A percentile compares a stretch with the other conserved stretches of the same genome.
Conservation (phyloP, 2,113 vertebrate genomes). For the Hystrix brachyura region DNA sequence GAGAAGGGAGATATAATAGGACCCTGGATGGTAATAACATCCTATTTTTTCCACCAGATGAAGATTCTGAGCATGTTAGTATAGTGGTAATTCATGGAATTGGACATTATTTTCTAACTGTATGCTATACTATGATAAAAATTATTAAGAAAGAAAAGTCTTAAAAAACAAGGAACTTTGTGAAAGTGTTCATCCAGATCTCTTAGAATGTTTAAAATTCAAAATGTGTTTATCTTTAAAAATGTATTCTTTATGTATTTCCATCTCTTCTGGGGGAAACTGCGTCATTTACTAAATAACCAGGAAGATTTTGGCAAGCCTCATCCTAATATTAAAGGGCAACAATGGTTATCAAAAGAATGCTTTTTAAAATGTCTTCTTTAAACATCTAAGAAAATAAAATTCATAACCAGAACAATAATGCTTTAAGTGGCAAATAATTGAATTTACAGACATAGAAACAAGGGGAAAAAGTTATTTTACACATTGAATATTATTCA, state of each 20-base stretch:
- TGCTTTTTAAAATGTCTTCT: neutral
- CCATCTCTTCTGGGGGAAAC: neutral
- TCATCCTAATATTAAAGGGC: constrained; percentile 14
- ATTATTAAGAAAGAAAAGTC: neutral
- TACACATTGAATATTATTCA: neutral
- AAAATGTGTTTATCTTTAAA: constrained; percentile 36
- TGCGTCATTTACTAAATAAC: constrained; percentile 22
- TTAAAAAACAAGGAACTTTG: neutral
- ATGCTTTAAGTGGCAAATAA: neutral
- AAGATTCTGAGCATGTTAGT: neutral
- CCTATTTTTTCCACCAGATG: neutral
- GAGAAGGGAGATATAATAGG: neutral
- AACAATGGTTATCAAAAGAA: neutral
- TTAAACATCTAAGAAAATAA: neutral
- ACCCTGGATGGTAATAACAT: neutral
- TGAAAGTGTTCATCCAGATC: neutral
- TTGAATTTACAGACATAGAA: neutral
- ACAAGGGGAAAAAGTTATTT: neutral
- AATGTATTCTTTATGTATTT: neutral
- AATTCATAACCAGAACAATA: constrained; percentile 3
- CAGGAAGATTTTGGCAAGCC: neutral
- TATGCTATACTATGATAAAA: neutral
- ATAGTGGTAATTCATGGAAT: neutral
- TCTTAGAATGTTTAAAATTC: constrained; percentile 19
- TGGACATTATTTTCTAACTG: neutral